A percentile compares a stretch with the other conserved stretches of the same genome.
Evolutionary conservation across 23 tunicate genomes (phyloP).

Genomic region (Aplidium turbinatum): DNA sequence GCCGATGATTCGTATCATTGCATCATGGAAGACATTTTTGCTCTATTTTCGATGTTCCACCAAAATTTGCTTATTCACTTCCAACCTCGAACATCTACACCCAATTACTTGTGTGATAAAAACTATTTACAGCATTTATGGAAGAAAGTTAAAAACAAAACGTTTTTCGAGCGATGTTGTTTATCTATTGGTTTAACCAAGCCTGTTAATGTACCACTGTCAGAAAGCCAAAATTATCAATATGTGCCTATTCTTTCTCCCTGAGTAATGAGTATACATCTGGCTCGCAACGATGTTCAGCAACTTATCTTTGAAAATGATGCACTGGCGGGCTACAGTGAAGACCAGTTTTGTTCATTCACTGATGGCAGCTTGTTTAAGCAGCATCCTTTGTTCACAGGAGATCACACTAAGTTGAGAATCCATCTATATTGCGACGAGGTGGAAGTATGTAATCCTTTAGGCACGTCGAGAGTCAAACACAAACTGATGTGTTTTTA

Average conservation of each 20-base stretch:
- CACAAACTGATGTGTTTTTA: conserved; percentile 35
- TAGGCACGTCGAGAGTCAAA: conserved; percentile 18
- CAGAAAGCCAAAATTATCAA: conserved; percentile 10
- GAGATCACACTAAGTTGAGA: conserved; percentile 1
- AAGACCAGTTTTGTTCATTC: too few species aligned
- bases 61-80: conserved; percentile 3
- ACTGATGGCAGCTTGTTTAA: conserved; percentile 9
- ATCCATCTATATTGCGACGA: conserved; percentile 31
- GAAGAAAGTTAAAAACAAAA: background rate
- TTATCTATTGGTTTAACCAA: conserved; percentile 1
- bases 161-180: conserved; percentile 5
- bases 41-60: background rate
- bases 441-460: conserved; percentile 21
- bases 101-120: background rate
- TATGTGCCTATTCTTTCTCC: conserved; percentile 34
- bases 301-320: conserved; percentile 1
- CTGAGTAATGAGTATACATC: too few species aligned
- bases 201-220: background rate
- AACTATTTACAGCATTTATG: conserved; percentile 1
- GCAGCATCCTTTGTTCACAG: conserved; percentile 15
- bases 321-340: too few species aligned
- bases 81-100: background rate
- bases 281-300: conserved; percentile 20
- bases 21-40: conserved; percentile 31
- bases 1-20: conserved; percentile 17